A percentile compares a stretch with the other conserved stretches of the same genome.
phyloP scores from a whole-genome alignment of 1,140 invertebrate species.

The Pseudomyrmex cubaensis region DNA sequence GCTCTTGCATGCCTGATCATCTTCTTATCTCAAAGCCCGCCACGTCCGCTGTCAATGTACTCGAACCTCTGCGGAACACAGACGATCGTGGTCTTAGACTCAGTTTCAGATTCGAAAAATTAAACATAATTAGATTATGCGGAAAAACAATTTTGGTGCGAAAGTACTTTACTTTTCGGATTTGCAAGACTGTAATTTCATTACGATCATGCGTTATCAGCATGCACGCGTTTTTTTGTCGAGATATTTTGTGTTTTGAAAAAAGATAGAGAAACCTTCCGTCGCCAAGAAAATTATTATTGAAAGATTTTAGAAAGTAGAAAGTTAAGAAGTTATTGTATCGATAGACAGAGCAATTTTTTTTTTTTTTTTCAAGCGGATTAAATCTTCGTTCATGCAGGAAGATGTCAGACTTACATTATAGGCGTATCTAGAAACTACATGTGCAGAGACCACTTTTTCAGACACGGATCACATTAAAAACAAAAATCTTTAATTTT shows the following conservation, averaged over 20 bases:
- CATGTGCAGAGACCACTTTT: neutral
- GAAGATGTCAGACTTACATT: constrained; percentile 59
- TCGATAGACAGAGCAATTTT: neutral
- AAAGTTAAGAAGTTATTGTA: constrained; percentile 14
- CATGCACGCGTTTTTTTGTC: neutral
- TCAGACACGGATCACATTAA: constrained; percentile 14
- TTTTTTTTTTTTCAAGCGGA: constrained; percentile 12
- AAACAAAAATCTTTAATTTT: neutral
- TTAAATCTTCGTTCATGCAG: constrained; percentile 45
- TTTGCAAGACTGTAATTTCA: neutral
- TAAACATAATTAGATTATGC: neutral
- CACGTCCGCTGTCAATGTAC: constrained; percentile 85
- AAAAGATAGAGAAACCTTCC: no score
- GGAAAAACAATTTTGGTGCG: no score
- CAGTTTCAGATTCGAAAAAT: neutral
- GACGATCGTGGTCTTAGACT: constrained; percentile 65
- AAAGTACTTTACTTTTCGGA: neutral
- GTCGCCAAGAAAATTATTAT: neutral
- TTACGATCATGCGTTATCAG: neutral
- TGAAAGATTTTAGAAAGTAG: neutral
- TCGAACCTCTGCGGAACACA: constrained; percentile 84
- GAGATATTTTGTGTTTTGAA: no score
- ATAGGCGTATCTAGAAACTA: constrained; percentile 12
- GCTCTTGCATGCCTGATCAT: constrained; percentile 59
- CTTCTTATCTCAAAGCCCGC: constrained; percentile 78